Evolutionary conservation across 2,113 vertebrate genomes (phyloP).

Genomic region (Arothron firmamentum): DNA sequence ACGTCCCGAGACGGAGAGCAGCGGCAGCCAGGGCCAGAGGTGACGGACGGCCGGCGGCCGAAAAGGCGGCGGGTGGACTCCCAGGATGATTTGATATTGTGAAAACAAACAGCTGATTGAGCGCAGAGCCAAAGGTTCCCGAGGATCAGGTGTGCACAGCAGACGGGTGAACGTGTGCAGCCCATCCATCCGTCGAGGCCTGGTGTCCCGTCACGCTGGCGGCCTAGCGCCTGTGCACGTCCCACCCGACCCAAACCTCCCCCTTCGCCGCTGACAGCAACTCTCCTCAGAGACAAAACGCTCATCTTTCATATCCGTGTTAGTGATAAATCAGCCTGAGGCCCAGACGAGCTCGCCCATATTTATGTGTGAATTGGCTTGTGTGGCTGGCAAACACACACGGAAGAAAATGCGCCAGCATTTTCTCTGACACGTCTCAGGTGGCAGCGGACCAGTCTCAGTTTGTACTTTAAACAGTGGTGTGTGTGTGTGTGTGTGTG

Average conservation of each 20-base stretch:
- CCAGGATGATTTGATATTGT: slow-evolving; percentile 23
- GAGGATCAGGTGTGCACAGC: slow-evolving; percentile 1
- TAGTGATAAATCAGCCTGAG: slow-evolving; percentile 54
- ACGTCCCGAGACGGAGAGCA: slow-evolving; percentile 7
- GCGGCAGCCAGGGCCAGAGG: slow-evolving; percentile 3
- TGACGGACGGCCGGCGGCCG: neutral
- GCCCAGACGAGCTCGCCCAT: slow-evolving; percentile 60
- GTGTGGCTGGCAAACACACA: slow-evolving; percentile 50
- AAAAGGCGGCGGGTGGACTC: slow-evolving; percentile 8
- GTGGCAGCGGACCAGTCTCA: slow-evolving; percentile 1
- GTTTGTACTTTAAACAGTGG: slow-evolving; percentile 48
- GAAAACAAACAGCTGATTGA: slow-evolving; percentile 49
- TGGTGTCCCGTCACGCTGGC: slow-evolving; percentile 21
- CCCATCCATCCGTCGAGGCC: slow-evolving; percentile 47
- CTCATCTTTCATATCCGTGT: slow-evolving; percentile 59
- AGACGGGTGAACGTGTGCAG: slow-evolving; percentile 11
- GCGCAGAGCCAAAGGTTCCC: slow-evolving; percentile 18
- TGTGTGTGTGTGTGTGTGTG: too few species aligned
- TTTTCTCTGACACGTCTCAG: slow-evolving; percentile 48
- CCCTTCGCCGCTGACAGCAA: slow-evolving; percentile 11
- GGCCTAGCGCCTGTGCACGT: slow-evolving; percentile 28
- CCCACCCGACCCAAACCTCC: slow-evolving; percentile 38
- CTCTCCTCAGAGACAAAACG: slow-evolving; percentile 53
- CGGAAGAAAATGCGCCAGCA: slow-evolving; percentile 45
- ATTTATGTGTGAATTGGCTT: slow-evolving; percentile 64